Conservation (phyloP, 2,113 vertebrate species). For the Leptosomus discolor region DNA sequence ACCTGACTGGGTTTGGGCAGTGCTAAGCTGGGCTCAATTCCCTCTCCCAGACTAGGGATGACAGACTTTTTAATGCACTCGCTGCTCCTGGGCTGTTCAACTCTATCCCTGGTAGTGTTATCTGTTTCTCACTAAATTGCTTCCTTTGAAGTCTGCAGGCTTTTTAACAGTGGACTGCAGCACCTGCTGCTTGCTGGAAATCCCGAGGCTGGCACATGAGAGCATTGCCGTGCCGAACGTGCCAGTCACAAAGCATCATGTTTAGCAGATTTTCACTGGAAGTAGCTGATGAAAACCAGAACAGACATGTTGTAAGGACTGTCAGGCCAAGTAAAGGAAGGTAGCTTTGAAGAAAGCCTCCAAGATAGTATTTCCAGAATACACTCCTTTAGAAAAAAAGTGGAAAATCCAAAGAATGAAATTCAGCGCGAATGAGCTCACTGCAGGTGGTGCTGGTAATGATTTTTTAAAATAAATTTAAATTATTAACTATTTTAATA, state of each 20-base stretch:
- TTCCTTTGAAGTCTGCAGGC: conserved; percentile 11
- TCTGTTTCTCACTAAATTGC: background rate
- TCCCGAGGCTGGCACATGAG: background rate
- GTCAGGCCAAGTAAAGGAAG: background rate
- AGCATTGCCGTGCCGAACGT: background rate
- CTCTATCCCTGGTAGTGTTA: background rate
- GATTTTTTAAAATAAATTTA: background rate
- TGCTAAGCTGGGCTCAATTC: background rate
- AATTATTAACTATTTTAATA: background rate
- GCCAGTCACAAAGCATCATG: background rate
- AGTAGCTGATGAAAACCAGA: background rate
- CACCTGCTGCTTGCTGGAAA: conserved; percentile 29
- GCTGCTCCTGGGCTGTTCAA: background rate
- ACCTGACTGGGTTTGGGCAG: background rate
- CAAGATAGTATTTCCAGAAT: background rate
- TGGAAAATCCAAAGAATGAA: background rate
- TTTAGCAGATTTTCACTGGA: background rate
- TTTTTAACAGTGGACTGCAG: background rate
- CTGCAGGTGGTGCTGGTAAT: background rate
- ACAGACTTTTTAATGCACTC: background rate
- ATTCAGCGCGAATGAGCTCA: background rate
- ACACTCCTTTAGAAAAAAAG: background rate
- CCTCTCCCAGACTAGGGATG: background rate
- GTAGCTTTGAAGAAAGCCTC: background rate
- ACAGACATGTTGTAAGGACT: background rate